Conservation (phyloP, 2,113 vertebrate species). For the Tinamus guttatus region DNA sequence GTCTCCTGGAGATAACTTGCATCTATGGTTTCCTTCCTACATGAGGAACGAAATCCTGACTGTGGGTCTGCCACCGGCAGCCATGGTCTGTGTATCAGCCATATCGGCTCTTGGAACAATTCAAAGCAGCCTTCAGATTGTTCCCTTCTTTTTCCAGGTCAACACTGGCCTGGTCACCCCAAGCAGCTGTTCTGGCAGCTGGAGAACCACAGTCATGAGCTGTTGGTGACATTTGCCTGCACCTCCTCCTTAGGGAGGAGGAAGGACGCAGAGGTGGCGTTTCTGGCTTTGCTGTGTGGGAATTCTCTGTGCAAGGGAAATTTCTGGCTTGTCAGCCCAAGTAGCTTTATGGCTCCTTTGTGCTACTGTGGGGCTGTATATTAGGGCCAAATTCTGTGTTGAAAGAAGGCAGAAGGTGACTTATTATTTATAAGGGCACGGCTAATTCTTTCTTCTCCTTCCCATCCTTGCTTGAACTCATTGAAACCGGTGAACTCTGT, state of each 20-base stretch:
- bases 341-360: background rate
- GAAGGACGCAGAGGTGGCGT: rapidly evolving
- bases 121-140: background rate
- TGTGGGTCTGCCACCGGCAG: background rate
- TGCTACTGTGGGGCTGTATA: background rate
- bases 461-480: background rate
- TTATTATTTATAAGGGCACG: background rate
- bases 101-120: background rate
- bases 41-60: background rate
- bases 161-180: background rate
- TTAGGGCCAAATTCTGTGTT: background rate
- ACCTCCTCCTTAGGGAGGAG: background rate
- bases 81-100: background rate
- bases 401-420: background rate
- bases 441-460: background rate
- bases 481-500: too few species aligned
- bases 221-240: background rate
- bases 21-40: background rate
- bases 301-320: background rate
- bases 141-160: background rate
- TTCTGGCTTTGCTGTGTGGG: background rate
- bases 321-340: background rate
- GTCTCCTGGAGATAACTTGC: background rate
- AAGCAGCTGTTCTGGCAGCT: conserved; percentile 27
- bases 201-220: rapidly evolving